Conservation (phyloP, 2,797 vertebrate species). For the Betta splendens region DNA sequence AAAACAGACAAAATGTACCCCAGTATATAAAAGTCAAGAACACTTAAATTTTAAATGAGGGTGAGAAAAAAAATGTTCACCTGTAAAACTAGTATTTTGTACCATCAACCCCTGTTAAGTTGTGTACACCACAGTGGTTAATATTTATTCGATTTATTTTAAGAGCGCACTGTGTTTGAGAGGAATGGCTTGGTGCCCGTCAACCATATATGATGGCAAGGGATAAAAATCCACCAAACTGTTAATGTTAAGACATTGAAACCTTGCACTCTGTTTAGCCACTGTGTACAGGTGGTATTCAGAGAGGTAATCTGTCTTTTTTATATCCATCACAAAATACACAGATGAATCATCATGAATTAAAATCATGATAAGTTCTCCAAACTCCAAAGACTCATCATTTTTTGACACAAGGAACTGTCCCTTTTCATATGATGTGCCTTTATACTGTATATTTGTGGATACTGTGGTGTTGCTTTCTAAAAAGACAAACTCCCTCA, state of each 20-base stretch:
- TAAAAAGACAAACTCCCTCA: slow-evolving; percentile 48
- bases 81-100: too few species aligned
- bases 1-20: too few species aligned
- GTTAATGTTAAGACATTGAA: slow-evolving; percentile 44
- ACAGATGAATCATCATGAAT: too few species aligned
- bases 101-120: too few species aligned
- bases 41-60: too few species aligned
- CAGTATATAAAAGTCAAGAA: too few species aligned
- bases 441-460: slow-evolving; percentile 46
- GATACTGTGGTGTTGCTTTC: slow-evolving; percentile 38
- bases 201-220: slow-evolving; percentile 42
- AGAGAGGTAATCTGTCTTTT: too few species aligned
- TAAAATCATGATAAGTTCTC: slow-evolving; percentile 29
- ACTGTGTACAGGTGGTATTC: too few species aligned
- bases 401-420: slow-evolving; percentile 40
- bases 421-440: slow-evolving; percentile 41
- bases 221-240: slow-evolving; percentile 53
- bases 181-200: slow-evolving; percentile 45
- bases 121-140: not conserved
- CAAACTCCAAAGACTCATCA: slow-evolving; percentile 22
- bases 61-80: too few species aligned
- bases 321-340: too few species aligned
- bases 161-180: slow-evolving; percentile 52
- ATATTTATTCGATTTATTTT: slow-evolving; percentile 34
- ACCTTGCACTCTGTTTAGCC: too few species aligned